phyloP scores from a whole-genome alignment of 2,113 vertebrate genomes.

The Microtus montanus region DNA sequence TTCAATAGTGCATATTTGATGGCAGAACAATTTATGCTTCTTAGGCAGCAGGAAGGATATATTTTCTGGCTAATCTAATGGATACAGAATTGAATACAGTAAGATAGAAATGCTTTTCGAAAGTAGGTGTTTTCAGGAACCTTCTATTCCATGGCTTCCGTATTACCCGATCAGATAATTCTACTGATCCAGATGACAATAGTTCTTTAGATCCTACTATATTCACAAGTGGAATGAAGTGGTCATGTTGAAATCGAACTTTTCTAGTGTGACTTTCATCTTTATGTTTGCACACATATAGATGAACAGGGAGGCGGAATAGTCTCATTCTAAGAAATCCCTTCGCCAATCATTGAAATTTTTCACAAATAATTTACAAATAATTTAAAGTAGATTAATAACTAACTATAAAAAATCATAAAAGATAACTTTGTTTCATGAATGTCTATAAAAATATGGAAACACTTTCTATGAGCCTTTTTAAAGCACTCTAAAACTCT shows the following conservation, averaged over 20 bases:
- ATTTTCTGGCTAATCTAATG: constrained; percentile 20
- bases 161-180: background rate
- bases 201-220: constrained; percentile 29
- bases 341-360: background rate
- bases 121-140: constrained; percentile 29
- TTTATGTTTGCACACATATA: background rate
- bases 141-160: background rate
- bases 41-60: constrained; percentile 25
- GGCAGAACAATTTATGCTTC: background rate
- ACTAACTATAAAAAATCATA: background rate
- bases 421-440: background rate
- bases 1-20: background rate
- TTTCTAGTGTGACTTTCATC: background rate
- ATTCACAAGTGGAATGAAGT: background rate
- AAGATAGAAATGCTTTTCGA: constrained; percentile 26
- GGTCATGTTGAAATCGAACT: background rate
- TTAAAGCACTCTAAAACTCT: background rate
- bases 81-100: constrained; percentile 30
- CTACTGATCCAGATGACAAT: background rate
- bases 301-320: background rate
- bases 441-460: background rate
- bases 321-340: background rate
- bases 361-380: constrained; percentile 12
- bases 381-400: background rate
- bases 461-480: background rate